These are phyloP conservation scores for Lydus trimaculatus DNA, from an alignment of 2,888 invertebrate species.

Conservation along the genomic window DNA sequence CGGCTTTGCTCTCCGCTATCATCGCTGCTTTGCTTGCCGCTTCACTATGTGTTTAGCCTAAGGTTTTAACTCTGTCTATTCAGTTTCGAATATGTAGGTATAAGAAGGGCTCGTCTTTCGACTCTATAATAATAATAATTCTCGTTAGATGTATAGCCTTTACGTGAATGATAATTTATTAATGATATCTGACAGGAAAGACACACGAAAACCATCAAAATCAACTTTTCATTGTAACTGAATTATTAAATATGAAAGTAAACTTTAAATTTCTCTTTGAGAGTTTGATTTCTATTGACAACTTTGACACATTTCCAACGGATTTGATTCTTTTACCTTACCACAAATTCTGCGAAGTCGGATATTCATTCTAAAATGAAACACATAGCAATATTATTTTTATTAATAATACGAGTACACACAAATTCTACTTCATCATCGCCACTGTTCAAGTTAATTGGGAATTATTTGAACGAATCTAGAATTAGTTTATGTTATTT, in stretches of 20 bases:
- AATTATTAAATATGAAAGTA: background rate
- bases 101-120: no score
- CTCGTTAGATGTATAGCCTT: no score
- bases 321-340: background rate
- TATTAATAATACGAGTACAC: background rate
- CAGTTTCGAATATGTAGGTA: no score
- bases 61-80: no score
- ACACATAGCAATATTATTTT: background rate
- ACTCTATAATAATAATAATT: no score
- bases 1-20: no score
- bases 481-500: slow-evolving; percentile 17
- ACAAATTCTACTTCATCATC: background rate
- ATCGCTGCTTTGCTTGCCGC: no score
- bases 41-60: no score
- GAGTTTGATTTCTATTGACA: background rate
- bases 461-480: slow-evolving; percentile 12
- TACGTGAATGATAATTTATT: no score
- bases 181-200: no score
- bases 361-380: background rate
- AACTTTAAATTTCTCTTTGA: slow-evolving; percentile 8
- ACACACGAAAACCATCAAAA: background rate
- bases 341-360: no score
- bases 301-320: background rate
- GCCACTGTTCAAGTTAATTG: slow-evolving; percentile 8
- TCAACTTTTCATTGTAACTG: no score